Evolutionary conservation across 37 sponge, comb jelly and placozoan genomes (phyloP), one percentile per base, ranked within the genome.

Genomic region (Aplysina aerophoba): DNA sequence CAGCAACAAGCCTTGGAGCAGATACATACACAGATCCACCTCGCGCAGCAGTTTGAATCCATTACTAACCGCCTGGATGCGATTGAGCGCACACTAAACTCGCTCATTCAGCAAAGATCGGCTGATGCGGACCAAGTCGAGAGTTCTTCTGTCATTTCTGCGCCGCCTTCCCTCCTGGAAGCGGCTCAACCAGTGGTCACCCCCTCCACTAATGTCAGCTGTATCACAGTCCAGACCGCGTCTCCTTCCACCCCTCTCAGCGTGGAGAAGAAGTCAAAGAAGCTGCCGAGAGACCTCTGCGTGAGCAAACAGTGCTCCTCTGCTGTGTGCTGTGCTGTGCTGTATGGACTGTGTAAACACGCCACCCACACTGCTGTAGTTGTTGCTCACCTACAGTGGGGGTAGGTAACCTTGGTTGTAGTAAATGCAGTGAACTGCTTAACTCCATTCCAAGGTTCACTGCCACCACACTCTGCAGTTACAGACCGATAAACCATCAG

Each of bases 1-100:
- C 94, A 93, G 78, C 94, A 93, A 73, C 94, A 93, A 66, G 94
- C 94, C 3, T 73, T 93, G 58, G 94, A 93, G 60, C 94, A 93
- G 87, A 88, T 93, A 60, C 94, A 93, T 36, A 85, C 87, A 22
- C 94, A 93, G 59, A 84, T 93, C 14, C 94, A 93, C 57, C 83
- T 93, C 12, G 91, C 90, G 39, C 90, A 93, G 37, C 94, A 93
- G 69, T 88, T 86, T 0, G 94, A 93, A 64, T 88, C 94, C 25
- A 93, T 93, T 63, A 93, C 90, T 78, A 90, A 93, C 17, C 85
- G 94, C 11, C 83, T 93, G 78, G 94, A 93, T 73, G 89, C 94
- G 61, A 93, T 93, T 33, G 94, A 93, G 66, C 44, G 91, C 12
- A 93, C 94, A 3, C 88, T 93, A 38, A 90, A 88, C 77, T 86